Evolutionary conservation across 2,797 vertebrate genomes (phyloP).

Genomic region (Ara ararauna): DNA sequence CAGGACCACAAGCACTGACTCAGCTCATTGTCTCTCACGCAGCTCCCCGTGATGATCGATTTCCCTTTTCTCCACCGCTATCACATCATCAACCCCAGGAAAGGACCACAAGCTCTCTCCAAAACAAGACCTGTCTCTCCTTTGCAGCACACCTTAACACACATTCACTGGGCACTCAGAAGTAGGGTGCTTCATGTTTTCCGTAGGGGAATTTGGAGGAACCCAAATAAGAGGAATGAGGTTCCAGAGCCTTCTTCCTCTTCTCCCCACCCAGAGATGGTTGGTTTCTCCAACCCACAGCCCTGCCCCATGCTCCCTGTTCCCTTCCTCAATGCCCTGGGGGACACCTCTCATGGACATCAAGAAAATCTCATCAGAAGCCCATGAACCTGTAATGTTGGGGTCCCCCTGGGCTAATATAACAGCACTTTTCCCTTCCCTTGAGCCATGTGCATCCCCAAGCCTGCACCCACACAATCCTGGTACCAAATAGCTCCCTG

Average conservation of each 20-base stretch:
- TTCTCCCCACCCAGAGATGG: not conserved
- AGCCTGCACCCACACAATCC: not conserved
- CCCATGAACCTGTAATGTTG: not conserved
- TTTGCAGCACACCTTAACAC: not conserved
- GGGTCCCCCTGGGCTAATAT: not conserved
- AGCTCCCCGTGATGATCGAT: not conserved
- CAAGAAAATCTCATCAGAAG: not conserved
- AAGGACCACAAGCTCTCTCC: accelerated
- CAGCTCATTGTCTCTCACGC: not conserved
- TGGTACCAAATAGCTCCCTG: too few species aligned
- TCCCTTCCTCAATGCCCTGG: not conserved
- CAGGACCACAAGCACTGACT: not conserved
- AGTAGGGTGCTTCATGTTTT: not conserved
- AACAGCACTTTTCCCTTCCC: not conserved
- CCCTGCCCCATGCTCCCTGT: not conserved
- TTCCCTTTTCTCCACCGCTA: not conserved
- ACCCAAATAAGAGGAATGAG: not conserved
- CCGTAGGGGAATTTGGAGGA: not conserved
- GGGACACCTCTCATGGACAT: too few species aligned
- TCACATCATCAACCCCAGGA: not conserved
- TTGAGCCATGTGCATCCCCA: not conserved
- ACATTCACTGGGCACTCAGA: not conserved
- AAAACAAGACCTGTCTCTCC: not conserved
- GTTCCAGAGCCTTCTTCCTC: not conserved
- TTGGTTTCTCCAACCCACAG: not conserved